Base-by-base conservation (phyloP, 2,113 vertebrate genomes). In the Phalacrocorax aristotelis region DNA sequence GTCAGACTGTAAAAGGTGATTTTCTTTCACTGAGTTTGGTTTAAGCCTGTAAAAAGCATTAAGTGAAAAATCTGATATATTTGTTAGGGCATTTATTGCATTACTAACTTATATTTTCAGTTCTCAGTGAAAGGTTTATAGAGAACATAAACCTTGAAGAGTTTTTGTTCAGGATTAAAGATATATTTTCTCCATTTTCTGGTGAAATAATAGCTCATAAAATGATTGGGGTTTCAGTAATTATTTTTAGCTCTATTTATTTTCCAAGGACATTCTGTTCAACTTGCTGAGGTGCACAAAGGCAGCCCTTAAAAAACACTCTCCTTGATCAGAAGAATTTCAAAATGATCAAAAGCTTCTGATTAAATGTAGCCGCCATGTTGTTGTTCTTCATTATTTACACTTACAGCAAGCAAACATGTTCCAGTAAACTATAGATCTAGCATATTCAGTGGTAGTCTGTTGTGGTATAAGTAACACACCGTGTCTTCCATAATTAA, bases 1-100 rank as follows among this genome's bases (percentile, higher is more conserved):
- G 94, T 98, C 84, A 42, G 86, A 95, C 97, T 98, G 96, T 97
- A 98, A 97, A 98, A 98, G 97, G 97, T 98, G 97, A 98, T 98
- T 98, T 98, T 98, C 97, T 98, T 97, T 98, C 96, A 97, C 96
- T 97, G 94, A 90, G 85, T 98, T 98, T 95, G 94, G 95, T 97
- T 98, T 98, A 98, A 98, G 97, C 98, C 98, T 98, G 90, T 98
- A 98, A 98, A 98, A 98, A 98, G 97, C 98, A 98, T 98, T 98
- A 98, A 98, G 97, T 98, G 97, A 98, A 98, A 98, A 98, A 98
- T 98, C 97, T 98, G 98, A 98, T 98, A 96, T 98, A 98, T 98
- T 98, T 98, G 97, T 98, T 97, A 97, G 96, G 95, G 97, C 96
- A 97, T 97, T 98, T 98, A 98, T 94, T 98, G 97, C 97, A 97